phyloP scores from a whole-genome alignment of 1,140 invertebrate species.

The Condylostylus longicornis region DNA sequence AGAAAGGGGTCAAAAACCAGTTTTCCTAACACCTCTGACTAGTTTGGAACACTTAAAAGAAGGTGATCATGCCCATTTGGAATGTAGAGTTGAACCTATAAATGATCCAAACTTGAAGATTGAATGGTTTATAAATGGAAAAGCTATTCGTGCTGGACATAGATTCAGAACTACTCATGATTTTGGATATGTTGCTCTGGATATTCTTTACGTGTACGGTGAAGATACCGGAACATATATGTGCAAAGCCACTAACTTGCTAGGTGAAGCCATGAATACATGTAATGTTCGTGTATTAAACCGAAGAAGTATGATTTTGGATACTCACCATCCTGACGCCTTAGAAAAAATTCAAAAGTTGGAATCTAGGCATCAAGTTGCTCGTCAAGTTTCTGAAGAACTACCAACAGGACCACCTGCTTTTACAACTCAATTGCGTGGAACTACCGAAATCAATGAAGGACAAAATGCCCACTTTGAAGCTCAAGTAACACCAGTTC shows the following conservation, averaged over 20 bases:
- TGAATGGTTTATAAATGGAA: conserved; percentile 88
- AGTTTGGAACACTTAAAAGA: conserved; percentile 77
- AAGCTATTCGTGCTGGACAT: conserved; percentile 63
- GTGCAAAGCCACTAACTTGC: conserved; percentile 79
- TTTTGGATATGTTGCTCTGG: conserved; percentile 89
- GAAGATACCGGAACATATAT: conserved; percentile 91
- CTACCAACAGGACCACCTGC: conserved; percentile 58
- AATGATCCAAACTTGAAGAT: conserved; percentile 89
- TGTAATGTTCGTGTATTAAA: conserved; percentile 71
- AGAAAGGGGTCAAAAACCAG: conserved; percentile 60
- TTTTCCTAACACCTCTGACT: conserved; percentile 72
- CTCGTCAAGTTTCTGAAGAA: conserved; percentile 67
- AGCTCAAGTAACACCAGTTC: conserved; percentile 78
- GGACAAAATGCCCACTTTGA: conserved; percentile 81
- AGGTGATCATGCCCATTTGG: conserved; percentile 84
- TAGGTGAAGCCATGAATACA: conserved; percentile 84
- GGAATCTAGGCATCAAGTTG: conserved; percentile 64
- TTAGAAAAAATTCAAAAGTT: conserved; percentile 80
- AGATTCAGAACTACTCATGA: conserved; percentile 84
- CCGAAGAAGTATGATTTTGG: conserved; percentile 68
- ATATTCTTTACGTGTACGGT: conserved; percentile 82
- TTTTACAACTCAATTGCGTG: conserved; percentile 67
- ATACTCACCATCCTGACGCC: conserved; percentile 85
- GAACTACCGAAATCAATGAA: conserved; percentile 69
- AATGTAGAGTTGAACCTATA: conserved; percentile 88